A percentile compares a stretch with the other conserved stretches of the same genome.
Conservation (phyloP, 1,140 invertebrate species). For the Drosophila albomicans region DNA sequence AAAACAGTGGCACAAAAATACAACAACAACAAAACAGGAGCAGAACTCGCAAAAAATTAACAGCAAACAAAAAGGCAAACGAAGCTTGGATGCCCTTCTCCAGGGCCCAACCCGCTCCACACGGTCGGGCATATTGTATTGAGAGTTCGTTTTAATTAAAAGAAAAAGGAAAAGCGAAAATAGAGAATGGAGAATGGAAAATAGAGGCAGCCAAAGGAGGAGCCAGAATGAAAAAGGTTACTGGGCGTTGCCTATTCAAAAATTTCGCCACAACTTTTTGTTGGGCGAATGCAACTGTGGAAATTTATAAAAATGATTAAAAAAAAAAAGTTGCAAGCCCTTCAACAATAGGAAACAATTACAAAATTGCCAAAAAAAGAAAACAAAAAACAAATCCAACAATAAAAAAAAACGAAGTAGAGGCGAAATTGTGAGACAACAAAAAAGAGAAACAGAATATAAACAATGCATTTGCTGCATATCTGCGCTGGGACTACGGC, state of each 20-base stretch:
- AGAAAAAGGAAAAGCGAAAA: conserved; percentile 56
- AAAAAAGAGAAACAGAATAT: conserved; percentile 26
- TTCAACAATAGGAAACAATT: conserved; percentile 72
- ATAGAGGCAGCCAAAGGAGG: conserved; percentile 5
- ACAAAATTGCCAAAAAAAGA: conserved; percentile 63
- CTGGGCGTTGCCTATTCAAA: conserved; percentile 52
- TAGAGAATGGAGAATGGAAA: conserved; percentile 55
- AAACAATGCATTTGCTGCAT: conserved; percentile 60
- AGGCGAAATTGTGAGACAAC: conserved; percentile 46
- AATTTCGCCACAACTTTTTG: conserved; percentile 43
- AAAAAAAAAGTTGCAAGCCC: conserved; percentile 63
- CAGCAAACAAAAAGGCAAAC: conserved; percentile 72
- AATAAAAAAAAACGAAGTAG: conserved; percentile 39
- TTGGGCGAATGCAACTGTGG: conserved; percentile 22
- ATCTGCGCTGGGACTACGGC: conserved; percentile 39
- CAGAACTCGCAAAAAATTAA: conserved; percentile 62
- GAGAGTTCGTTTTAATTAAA: conserved; percentile 82
- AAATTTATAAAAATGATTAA: conserved; percentile 77
- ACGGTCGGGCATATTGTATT: conserved; percentile 74
- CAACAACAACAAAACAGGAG: conserved; percentile 9
- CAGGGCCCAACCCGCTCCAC: conserved; percentile 9
- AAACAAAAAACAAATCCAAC: background rate
- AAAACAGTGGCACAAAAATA: conserved; percentile 16
- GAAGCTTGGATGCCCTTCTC: conserved; percentile 39
- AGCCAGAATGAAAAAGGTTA: conserved; percentile 57